These are phyloP conservation scores for Prionailurus viverrinus DNA, from an alignment of 2,113 vertebrate genomes.

Conservation along the genomic window DNA sequence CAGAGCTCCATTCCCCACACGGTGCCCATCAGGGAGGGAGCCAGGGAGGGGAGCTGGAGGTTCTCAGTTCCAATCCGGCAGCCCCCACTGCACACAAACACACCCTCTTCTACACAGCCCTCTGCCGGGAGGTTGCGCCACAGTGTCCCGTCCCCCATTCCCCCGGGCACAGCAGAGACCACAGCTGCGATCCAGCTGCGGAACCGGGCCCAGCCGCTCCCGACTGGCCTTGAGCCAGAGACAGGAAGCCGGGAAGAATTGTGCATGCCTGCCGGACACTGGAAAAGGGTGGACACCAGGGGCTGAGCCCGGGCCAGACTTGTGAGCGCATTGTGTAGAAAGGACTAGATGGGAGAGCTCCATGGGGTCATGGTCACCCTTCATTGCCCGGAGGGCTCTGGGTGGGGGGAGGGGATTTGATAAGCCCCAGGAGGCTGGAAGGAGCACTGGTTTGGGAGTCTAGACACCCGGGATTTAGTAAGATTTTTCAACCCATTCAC, in stretches of 20 bases:
- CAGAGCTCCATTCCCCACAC: not conserved
- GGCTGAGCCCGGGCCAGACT: not conserved
- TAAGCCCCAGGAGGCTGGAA: not conserved
- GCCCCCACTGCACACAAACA: not conserved
- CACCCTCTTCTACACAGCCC: not conserved
- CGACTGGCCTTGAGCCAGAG: conserved; percentile 15
- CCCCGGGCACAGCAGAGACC: not conserved
- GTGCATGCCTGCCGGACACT: not conserved
- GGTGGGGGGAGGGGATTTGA: rapidly evolving
- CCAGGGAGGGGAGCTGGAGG: not conserved
- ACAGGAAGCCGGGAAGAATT: conserved; percentile 63
- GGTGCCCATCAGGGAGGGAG: not conserved
- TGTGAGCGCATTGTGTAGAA: not conserved
- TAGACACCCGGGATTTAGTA: not conserved
- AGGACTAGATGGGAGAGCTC: not conserved
- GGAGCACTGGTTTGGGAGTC: not conserved
- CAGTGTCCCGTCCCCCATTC: not conserved
- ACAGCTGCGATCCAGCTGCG: conserved; percentile 74
- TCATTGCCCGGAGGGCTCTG: not conserved
- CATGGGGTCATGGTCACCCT: not conserved
- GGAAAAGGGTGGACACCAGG: not conserved
- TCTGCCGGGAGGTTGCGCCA: not conserved
- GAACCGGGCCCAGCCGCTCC: conserved; percentile 45
- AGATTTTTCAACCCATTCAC: not conserved
- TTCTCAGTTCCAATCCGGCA: not conserved